phyloP scores from a whole-genome alignment of 2,113 vertebrate species.

The Cyrtonyx montezumae region DNA sequence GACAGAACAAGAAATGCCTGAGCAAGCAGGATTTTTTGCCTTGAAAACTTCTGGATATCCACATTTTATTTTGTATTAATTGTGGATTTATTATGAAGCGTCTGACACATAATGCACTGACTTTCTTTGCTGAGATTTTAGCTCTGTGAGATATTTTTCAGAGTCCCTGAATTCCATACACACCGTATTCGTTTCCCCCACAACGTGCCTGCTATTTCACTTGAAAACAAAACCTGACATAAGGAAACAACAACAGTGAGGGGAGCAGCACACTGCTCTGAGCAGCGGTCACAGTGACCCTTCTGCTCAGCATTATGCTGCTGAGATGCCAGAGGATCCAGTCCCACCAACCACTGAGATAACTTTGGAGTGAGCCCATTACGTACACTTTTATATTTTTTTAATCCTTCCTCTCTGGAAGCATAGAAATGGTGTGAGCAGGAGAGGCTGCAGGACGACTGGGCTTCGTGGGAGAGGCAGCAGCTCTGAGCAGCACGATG shows the following conservation, averaged over 20 bases:
- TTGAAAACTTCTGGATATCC: neutral
- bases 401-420: neutral
- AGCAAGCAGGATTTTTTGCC: neutral
- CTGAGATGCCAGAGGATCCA: neutral
- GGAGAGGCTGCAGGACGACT: neutral
- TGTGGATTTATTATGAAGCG: neutral
- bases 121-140: neutral
- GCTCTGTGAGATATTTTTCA: neutral
- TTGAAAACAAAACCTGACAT: neutral
- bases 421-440: neutral
- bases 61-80: neutral
- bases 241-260: neutral
- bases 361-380: neutral
- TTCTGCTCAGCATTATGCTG: neutral
- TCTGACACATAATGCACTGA: neutral
- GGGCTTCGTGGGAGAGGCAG: neutral
- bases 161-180: neutral
- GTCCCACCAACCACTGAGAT: neutral
- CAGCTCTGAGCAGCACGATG: neutral
- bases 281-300: slow-evolving; percentile 20
- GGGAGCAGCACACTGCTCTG: neutral
- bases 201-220: neutral
- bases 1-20: neutral
- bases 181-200: neutral
- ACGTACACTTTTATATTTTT: too few relatives aligned